These are phyloP conservation scores for Myopa testacea DNA, from an alignment of 2,888 invertebrate species.

Conservation along the genomic window DNA sequence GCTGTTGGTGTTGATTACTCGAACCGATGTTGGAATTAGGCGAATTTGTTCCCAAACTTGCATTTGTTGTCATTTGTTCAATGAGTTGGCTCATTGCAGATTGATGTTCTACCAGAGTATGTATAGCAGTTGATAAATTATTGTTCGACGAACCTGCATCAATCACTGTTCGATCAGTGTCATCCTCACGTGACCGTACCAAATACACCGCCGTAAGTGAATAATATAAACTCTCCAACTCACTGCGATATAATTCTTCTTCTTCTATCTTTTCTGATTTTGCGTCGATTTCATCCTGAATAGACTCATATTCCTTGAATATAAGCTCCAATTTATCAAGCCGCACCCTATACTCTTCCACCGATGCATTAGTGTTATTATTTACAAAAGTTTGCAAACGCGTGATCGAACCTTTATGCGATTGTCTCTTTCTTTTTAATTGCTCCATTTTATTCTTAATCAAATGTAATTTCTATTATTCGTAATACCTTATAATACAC, in stretches of 20 bases:
- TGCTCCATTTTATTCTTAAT: not conserved
- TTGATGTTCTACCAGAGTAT: conserved; percentile 28
- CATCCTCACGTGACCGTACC: not conserved
- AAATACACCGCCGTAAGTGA: conserved; percentile 10
- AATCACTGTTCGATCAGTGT: not conserved
- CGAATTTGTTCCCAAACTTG: no score
- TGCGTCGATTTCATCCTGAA: not conserved
- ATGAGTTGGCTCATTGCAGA: conserved; percentile 19
- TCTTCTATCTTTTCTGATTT: not conserved
- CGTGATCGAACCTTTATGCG: not conserved
- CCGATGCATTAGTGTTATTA: not conserved
- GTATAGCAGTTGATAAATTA: conserved; percentile 5
- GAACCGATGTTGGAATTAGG: conserved; percentile 1
- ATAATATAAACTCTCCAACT: conserved; percentile 22
- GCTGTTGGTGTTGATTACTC: not conserved
- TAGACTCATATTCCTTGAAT: not conserved
- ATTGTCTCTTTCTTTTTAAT: not conserved
- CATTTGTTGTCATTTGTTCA: conserved; percentile 1
- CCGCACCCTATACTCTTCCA: not conserved
- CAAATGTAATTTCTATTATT: no score
- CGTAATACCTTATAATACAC: no score
- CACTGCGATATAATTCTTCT: conserved; percentile 16
- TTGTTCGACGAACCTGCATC: not conserved
- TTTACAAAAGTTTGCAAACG: not conserved
- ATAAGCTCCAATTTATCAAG: not conserved